A percentile compares a stretch with the other conserved stretches of the same genome.
These are phyloP conservation scores for Mercenaria mercenaria DNA, from an alignment of 1,140 invertebrate species.

Conservation along the genomic window DNA sequence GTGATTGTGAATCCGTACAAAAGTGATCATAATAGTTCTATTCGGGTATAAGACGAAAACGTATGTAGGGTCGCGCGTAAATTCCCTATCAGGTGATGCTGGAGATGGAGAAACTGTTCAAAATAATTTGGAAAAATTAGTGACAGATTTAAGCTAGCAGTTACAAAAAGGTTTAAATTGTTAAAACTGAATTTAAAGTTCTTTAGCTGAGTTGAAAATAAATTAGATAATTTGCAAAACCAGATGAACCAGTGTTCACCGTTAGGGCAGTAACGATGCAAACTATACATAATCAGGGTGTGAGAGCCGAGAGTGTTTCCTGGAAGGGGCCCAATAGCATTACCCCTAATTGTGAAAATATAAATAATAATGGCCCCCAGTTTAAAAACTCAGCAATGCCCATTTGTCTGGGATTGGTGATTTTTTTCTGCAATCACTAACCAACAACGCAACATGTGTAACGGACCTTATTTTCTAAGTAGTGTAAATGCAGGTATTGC, in stretches of 20 bases:
- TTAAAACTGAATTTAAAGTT: conserved; percentile 5
- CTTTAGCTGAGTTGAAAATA: not conserved
- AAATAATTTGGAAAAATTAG: not conserved
- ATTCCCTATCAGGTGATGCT: not conserved
- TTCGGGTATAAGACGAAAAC: not conserved
- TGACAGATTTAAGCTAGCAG: not conserved
- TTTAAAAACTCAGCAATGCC: not conserved
- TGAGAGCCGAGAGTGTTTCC: not conserved
- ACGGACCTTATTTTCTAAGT: too few species aligned
- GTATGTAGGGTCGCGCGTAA: not conserved
- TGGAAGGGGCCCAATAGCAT: not conserved
- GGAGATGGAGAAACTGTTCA: not conserved
- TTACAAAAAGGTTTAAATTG: not conserved
- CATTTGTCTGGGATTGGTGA: not conserved
- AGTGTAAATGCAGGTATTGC: too few species aligned
- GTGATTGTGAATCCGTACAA: not conserved
- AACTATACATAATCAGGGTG: not conserved
- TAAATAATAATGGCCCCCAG: not conserved
- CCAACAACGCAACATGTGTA: not conserved
- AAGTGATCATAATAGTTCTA: not conserved
- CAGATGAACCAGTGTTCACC: not conserved
- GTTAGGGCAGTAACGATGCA: not conserved
- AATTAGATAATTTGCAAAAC: not conserved
- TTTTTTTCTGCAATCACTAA: not conserved
- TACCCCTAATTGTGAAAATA: not conserved